Evolutionary conservation across 1,140 invertebrate genomes (phyloP).

Genomic region (Drosophila prosaltans): DNA sequence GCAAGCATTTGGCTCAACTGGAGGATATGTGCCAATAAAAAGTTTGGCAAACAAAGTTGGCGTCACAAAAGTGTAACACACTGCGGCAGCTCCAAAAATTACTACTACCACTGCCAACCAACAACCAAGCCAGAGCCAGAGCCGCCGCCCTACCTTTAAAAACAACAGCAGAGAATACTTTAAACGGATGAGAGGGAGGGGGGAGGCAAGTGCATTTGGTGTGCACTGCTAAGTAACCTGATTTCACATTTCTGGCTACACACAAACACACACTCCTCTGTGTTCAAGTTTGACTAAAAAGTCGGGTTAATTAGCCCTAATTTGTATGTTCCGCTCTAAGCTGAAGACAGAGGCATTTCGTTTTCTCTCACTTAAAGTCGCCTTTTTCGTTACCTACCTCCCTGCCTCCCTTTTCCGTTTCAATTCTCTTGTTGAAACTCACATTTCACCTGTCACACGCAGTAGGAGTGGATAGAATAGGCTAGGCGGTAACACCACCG

Average conservation of each 20-base stretch:
- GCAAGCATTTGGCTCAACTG: slow-evolving; percentile 25
- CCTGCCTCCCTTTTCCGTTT: too few relatives aligned
- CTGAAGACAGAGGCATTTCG: slow-evolving; percentile 19
- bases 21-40: slow-evolving; percentile 79
- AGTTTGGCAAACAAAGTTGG: slow-evolving; percentile 82
- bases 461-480: neutral
- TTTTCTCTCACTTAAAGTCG: slow-evolving; percentile 36
- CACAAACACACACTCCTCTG: neutral
- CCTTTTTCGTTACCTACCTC: neutral
- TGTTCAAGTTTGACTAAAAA: slow-evolving; percentile 46
- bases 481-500: too few relatives aligned
- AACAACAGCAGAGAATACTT: too few relatives aligned
- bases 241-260: slow-evolving; percentile 31
- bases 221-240: slow-evolving; percentile 47
- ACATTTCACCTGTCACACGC: slow-evolving; percentile 61
- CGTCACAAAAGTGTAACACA: slow-evolving; percentile 76
- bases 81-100: slow-evolving; percentile 63
- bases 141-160: slow-evolving; percentile 12
- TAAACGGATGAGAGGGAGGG: too few relatives aligned
- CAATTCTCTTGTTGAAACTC: slow-evolving; percentile 42
- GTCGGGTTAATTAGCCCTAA: slow-evolving; percentile 75
- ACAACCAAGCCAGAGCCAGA: slow-evolving; percentile 1
- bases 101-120: slow-evolving; percentile 39
- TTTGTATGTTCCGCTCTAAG: slow-evolving; percentile 55
- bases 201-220: slow-evolving; percentile 20